Base-by-base conservation (phyloP, 2,888 invertebrate genomes). In the Sicus ferrugineus region DNA sequence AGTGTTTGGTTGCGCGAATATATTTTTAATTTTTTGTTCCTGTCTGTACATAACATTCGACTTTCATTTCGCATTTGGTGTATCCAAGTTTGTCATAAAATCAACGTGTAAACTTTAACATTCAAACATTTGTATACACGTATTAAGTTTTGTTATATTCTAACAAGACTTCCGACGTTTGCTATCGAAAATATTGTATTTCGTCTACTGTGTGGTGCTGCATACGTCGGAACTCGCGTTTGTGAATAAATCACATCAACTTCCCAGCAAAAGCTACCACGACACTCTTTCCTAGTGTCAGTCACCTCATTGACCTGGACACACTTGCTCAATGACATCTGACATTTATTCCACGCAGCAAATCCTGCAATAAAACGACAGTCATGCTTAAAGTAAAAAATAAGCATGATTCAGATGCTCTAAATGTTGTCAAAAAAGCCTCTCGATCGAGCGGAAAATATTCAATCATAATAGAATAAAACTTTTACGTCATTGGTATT, bases 261-360 rank as follows among this genome's bases (percentile, higher is more conserved):
- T 16, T 11, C 5, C 5, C 42, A 16, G 16, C 16, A 42, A 11
- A 16, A 16, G 42, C 3, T 5, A n/a, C 42, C 11, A n/a, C 5
- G 34, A 11, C 34, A 19, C 19, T 14, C 19, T 11, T n/a, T n/a
- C n/a, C n/a, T n/a, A 21, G 21, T 6, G 21, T 11, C 21, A 19
- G 21, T 52, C 52, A 52, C n/a, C 21, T 11, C 9, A 23, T 23
- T 38, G 52, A 52, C 9, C 23, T 26, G 38, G 34, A 19, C 34
- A n/a, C 64, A 64, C 50, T 64, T 52, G 50, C 31, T 65, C 65
- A 54, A 65, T 65, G 54, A 54, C 21, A 65, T 50, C 26, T 34
- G 65, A 54, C 65, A 52, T 52, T 65, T 34, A 65, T 65, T 65
- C 38, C 7, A 52, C n/a, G 26, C 31, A 23, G 26, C 31, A 34